Conservation (phyloP, 2,113 vertebrate species). For the Hirundichthys speculiger region DNA sequence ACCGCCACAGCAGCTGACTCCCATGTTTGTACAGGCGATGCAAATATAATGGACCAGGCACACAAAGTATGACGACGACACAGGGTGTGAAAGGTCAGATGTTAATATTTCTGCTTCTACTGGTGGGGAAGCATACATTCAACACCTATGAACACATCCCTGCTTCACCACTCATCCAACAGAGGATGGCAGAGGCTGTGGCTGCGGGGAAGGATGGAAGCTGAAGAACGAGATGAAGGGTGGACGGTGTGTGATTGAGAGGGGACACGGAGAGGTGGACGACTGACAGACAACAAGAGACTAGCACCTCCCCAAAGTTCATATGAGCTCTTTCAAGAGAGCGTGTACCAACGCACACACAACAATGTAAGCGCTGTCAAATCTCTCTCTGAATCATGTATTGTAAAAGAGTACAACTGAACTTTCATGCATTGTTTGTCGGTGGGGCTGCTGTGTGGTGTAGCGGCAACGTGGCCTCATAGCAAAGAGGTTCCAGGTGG, state of each 20-base stretch:
- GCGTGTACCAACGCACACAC: constrained; percentile 29
- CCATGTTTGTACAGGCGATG: constrained; percentile 4
- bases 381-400: not conserved
- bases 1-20: constrained; percentile 1
- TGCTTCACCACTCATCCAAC: constrained; percentile 11
- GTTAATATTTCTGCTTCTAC: constrained; percentile 16
- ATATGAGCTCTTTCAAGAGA: constrained; percentile 66
- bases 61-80: constrained; percentile 41
- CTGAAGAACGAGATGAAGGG: constrained; percentile 27
- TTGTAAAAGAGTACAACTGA: constrained; percentile 5
- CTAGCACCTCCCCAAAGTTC: constrained; percentile 54
- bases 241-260: constrained; percentile 33
- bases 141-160: constrained; percentile 2
- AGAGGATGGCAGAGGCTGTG: constrained; percentile 51
- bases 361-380: constrained; percentile 25
- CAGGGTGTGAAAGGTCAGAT: constrained; percentile 54
- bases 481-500: no score
- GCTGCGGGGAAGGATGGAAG: constrained; percentile 57
- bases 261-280: constrained; percentile 34
- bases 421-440: constrained; percentile 9
- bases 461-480: no score
- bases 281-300: constrained; percentile 62
- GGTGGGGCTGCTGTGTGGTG: no score
- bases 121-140: not conserved
- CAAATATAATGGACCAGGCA: constrained; percentile 12